Evolutionary conservation across 2,888 invertebrate species (phyloP).

Genomic region (Odontocerum albicorne): DNA sequence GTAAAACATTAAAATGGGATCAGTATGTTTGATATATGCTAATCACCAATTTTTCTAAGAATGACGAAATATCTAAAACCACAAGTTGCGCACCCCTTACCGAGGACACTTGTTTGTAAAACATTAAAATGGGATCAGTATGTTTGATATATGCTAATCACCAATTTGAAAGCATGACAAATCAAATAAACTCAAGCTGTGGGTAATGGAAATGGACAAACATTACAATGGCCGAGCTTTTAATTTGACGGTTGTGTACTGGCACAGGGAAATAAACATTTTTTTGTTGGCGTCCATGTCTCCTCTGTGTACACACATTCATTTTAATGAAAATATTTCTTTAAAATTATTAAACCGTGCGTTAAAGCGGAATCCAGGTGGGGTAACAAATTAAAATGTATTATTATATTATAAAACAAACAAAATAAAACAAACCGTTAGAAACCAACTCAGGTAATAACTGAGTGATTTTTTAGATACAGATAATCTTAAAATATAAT

Average conservation of each 20-base stretch:
- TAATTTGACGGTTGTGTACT: constrained; percentile 12
- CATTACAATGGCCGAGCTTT: constrained; percentile 23
- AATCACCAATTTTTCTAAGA: constrained; percentile 28
- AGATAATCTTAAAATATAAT: too few relatives aligned
- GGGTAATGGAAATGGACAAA: constrained; percentile 27
- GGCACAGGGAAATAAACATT: constrained; percentile 1
- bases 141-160: constrained; percentile 27
- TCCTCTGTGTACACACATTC: too few relatives aligned
- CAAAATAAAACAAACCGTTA: too few relatives aligned
- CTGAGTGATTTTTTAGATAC: too few relatives aligned
- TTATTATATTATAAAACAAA: too few relatives aligned
- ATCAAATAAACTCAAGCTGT: constrained; percentile 28
- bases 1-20: constrained; percentile 32
- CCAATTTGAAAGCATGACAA: constrained; percentile 33
- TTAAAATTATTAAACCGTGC: too few relatives aligned
- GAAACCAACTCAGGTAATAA: too few relatives aligned
- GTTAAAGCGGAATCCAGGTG: too few relatives aligned
- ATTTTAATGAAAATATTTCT: too few relatives aligned
- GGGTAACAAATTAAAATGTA: too few relatives aligned
- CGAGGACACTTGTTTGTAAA: constrained; percentile 28
- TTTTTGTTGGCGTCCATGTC: background rate
- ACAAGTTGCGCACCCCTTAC: constrained; percentile 16
- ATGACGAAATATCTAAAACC: background rate
- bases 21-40: constrained; percentile 23
- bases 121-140: constrained; percentile 33